Percentiles rank a stretch among this genome's conserved stretches.
phyloP scores from a whole-genome alignment of 1,140 invertebrate genomes.

The Meloidogyne exigua region DNA sequence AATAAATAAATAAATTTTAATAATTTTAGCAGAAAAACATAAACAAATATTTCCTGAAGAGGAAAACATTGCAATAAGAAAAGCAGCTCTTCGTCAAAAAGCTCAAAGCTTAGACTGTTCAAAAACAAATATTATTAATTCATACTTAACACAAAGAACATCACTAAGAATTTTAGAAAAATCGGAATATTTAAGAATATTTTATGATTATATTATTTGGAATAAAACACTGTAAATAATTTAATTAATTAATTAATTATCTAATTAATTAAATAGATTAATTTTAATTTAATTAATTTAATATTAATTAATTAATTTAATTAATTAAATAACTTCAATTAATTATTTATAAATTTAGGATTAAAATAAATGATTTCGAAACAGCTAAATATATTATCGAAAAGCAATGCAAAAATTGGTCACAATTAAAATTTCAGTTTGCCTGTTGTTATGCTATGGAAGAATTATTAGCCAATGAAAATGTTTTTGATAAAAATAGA shows the following conservation, averaged over 20 bases:
- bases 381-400: conserved; percentile 41
- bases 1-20: too few species aligned
- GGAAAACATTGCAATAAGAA: conserved; percentile 25
- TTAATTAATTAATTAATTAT: too few species aligned
- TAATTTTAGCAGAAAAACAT: conserved; percentile 42
- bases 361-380: conserved; percentile 42
- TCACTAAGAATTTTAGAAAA: conserved; percentile 18
- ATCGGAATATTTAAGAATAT: conserved; percentile 48
- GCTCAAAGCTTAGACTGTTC: conserved; percentile 10
- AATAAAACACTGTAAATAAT: conserved; percentile 22
- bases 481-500: conserved; percentile 45
- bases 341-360: conserved; percentile 22
- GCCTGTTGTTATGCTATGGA: conserved; percentile 48
- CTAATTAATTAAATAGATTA: too few species aligned
- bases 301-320: conserved; percentile 17
- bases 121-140: background rate
- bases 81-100: conserved; percentile 30
- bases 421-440: conserved; percentile 50
- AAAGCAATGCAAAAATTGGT: conserved; percentile 39
- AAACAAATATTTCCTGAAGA: conserved; percentile 49
- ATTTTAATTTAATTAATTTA: background rate
- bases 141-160: background rate
- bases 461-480: conserved; percentile 43
- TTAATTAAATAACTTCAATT: too few species aligned
- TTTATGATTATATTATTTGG: conserved; percentile 45